Evolutionary conservation across 2,113 vertebrate genomes (phyloP).

Genomic region (Cololabis saira): DNA sequence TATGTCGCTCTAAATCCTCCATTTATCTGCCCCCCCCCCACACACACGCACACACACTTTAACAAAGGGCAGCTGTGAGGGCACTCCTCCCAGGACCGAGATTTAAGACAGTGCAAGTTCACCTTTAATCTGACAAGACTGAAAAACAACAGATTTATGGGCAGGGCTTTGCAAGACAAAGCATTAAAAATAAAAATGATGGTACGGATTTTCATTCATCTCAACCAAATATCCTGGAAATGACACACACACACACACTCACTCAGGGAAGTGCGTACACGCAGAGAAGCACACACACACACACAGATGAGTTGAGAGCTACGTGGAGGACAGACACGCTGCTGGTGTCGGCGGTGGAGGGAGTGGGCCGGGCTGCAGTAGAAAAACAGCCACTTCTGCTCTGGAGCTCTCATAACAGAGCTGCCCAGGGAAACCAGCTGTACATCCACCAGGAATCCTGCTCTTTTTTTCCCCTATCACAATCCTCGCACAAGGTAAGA

Average conservation of each 20-base stretch:
- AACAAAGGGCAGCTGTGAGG: slow-evolving; percentile 5
- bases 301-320: not conserved
- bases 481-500: slow-evolving; percentile 41
- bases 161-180: too few relatives aligned
- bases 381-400: slow-evolving; percentile 12
- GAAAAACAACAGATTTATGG: not conserved
- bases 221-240: not conserved
- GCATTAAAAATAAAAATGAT: not conserved
- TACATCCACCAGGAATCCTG: not conserved
- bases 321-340: slow-evolving; percentile 21
- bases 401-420: not conserved
- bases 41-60: not conserved
- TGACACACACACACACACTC: not conserved
- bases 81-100: slow-evolving; percentile 1
- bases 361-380: slow-evolving; percentile 29
- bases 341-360: slow-evolving; percentile 9
- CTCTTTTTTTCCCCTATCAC: not conserved
- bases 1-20: not conserved
- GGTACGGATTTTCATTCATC: not conserved
- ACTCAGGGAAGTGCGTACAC: not conserved
- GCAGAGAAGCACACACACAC: not conserved
- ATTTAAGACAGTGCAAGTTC: not conserved
- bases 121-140: not conserved
- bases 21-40: not conserved
- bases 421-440: slow-evolving; percentile 16